A percentile compares a stretch with the other conserved stretches of the same genome.
phyloP scores from a whole-genome alignment of 2,113 vertebrate genomes.

The Campylomormyrus tamandua region DNA sequence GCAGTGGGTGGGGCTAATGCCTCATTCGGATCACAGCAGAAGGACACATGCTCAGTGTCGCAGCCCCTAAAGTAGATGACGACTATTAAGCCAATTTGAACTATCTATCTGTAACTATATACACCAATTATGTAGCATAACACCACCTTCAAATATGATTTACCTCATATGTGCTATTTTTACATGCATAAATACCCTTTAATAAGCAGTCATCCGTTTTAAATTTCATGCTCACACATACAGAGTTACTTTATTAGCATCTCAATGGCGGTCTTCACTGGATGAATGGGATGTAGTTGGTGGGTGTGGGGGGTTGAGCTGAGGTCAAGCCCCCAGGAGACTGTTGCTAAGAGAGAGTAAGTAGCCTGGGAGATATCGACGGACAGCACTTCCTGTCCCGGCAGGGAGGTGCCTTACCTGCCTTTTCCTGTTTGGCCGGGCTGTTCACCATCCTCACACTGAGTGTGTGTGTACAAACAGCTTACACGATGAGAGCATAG shows the following conservation, averaged over 20 bases:
- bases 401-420: constrained; percentile 59
- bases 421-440: constrained; percentile 56
- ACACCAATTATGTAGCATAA: background rate
- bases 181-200: background rate
- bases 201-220: background rate
- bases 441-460: constrained; percentile 33
- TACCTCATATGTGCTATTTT: background rate
- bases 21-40: background rate
- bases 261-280: constrained; percentile 23
- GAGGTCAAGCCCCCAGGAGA: constrained; percentile 36
- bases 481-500: constrained; percentile 26
- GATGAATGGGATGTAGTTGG: constrained; percentile 23
- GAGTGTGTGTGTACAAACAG: constrained; percentile 22
- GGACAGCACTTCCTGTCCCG: constrained; percentile 53
- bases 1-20: background rate
- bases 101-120: background rate
- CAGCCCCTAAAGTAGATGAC: background rate
- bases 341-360: constrained; percentile 34
- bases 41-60: background rate
- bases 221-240: background rate
- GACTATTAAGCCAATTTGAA: background rate
- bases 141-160: background rate
- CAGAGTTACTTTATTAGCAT: constrained; percentile 37
- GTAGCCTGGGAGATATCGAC: constrained; percentile 18
- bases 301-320: constrained; percentile 28